Evolutionary conservation across 2,113 vertebrate species (phyloP), one percentile per base, ranked within the genome.

Genomic region (Thymallus thymallus): DNA sequence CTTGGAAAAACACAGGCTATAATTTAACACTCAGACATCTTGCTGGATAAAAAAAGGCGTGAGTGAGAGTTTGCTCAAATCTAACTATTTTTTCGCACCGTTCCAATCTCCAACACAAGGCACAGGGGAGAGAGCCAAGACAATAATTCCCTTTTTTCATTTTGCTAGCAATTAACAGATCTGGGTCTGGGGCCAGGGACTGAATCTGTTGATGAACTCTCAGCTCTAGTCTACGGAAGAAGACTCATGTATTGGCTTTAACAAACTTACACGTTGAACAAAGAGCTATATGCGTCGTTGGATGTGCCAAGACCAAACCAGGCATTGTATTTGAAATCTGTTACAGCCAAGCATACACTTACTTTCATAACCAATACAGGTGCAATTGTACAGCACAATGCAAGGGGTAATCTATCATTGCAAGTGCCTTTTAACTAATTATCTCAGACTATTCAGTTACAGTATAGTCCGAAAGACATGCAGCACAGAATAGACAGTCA

Each of bases 1-100:
- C 80, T 79, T 73, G 78, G 80, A 79, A 82, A 83, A 80, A 82
- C 71, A 83, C 76, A 80, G 83, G 75, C 76, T 86, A 79, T 85
- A 86, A 85, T 85, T 88, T 85, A 84, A 77, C 74, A 61, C 80
- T 78, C 77, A 75, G 74, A 79, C 79, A 72, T 74, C 73, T 67
- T 67, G 45, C 13, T 5, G 30, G 6, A n/a, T 20, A 24, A 23
- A 23, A 35, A 63, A 16, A 69, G 22, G 60, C 67, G 58, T 16
- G 48, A 18, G 66, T 48, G 7, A 45, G 58, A 62, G 14, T n/a
- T 55, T 32, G 24, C 16, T 65, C 58, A 72, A 65, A 30, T 30
- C 16, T 20, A 16, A 30, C 30, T 10, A 32, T 32, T 66, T 18
- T 64, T n/a, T 32, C 3, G 1, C 30, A 18, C 18, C 18, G 16